Base-by-base conservation (phyloP, 2,113 vertebrate genomes). In the Cyanistes caeruleus region DNA sequence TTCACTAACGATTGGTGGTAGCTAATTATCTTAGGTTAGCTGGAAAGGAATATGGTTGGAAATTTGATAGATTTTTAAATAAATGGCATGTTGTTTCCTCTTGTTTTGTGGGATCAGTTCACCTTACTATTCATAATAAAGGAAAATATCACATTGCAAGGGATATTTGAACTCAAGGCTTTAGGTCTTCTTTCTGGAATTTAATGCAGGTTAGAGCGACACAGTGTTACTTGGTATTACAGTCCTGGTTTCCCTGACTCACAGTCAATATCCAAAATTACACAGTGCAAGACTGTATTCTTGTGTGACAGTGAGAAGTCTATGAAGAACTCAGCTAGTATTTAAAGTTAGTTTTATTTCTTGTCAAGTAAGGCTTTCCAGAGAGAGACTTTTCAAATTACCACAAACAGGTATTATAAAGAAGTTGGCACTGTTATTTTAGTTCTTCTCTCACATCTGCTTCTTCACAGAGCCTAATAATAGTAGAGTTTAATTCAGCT, bases 201-300 rank as follows among this genome's bases (percentile, higher is more conserved):
- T 22, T 56, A 24, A 15, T 52, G 13, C 48, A 60, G 12, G 9
- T 48, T 63, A n/a, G 20, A 15, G 11, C 41, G 52, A 48, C 1
- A 1, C 3, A 30, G 12, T 15, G 3, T 51, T 64, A 30, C 13
- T 30, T 60, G 30, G 7, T 37, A 24, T 35, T 35, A 17, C 12
- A 70, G 43, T 3, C 10, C 10, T 70, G 22, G 5, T 51, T 87
- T 88, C 75, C 27, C 25, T 35, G 20, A 35, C 28, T 41, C 0
- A 0, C 15, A 31, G 13, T 44, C 39, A 39, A 39, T 39, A 39
- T 39, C 39, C 39, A 39, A 39, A 39, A 39, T 39, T 30, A 44
- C 5, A 15, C 2, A 1, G 1, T 9, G 3, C 1, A 4, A 52
- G 4, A 2, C 0, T 44, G 24, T 13, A 30, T 1, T 0, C 46